Percentiles rank a stretch among this genome's conserved stretches.
These are phyloP conservation scores for Hirtodrosophila confusa DNA, from an alignment of 2,888 invertebrate species.

Conservation along the genomic window DNA sequence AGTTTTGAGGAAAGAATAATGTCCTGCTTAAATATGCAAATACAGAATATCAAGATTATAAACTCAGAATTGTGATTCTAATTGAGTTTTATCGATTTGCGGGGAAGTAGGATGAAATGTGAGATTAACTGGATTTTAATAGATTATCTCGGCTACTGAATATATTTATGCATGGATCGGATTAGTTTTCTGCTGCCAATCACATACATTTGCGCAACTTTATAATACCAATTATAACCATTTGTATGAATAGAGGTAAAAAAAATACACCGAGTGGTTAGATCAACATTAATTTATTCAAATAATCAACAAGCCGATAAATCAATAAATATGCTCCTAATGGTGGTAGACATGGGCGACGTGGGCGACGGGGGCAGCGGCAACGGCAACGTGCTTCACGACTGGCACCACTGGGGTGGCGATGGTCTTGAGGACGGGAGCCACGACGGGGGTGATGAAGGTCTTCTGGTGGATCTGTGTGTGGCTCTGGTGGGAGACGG, in stretches of 20 bases:
- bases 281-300: constrained; percentile 61
- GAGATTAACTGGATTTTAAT: no score
- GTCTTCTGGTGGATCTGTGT: constrained; percentile 74
- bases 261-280: background rate
- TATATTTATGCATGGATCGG: no score
- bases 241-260: background rate
- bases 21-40: no score
- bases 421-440: constrained; percentile 64
- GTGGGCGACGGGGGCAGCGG: constrained; percentile 53
- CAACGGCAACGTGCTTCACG: constrained; percentile 50
- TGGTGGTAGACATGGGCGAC: constrained; percentile 71
- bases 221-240: background rate
- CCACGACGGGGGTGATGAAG: constrained; percentile 58
- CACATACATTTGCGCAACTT: no score
- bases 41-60: no score
- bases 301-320: constrained; percentile 46
- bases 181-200: no score
- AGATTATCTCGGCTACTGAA: no score
- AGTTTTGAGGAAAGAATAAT: no score
- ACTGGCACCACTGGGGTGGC: constrained; percentile 58
- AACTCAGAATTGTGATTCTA: no score
- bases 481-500: constrained; percentile 76
- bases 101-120: no score
- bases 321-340: constrained; percentile 23
- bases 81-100: no score